Base-by-base conservation (phyloP, 2,113 vertebrate species). In the Smithornis capensis region DNA sequence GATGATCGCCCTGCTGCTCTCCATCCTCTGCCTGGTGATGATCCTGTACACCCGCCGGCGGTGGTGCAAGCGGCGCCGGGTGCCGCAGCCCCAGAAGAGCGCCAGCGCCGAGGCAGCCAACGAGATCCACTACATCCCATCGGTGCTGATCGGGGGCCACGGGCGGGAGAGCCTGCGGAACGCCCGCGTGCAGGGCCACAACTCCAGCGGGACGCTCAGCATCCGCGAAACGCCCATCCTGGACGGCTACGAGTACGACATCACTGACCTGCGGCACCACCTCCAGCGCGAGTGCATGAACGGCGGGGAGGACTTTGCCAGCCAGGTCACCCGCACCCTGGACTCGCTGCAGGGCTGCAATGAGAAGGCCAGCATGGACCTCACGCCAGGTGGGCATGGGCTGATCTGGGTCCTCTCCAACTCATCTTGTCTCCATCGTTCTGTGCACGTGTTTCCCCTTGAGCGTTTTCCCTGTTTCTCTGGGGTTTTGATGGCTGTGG, bases 111-210 rank as follows among this genome's bases (percentile, higher is more conserved):
- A 99, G 94, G 99, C 99, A 0, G 99, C 99, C 96, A 99, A 99
- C 7, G 99, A 99, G 98, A 99, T 99, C 94, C 99, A 99, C 96
- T 99, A 99, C 98, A 99, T 99, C 95, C 99, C 99, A 0, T 99
- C 99, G 0, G 99, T 99, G 94, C 98, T 99, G 95, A 99, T 99
- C 33, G 99, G 99, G 13, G 99, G 99, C 40, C 99, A 99, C 6
- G 99, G 99, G 31, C 97, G 99, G 9, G 99, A 99, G 96, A 99
- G 99, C 95, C 97, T 99, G 81, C 98, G 99, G 79, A 99, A 99
- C 4, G 99, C 99, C 33, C 98, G 99, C 0, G 99, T 99, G 89
- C 99, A 99, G 94, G 99, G 99, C 33, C 99, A 99, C 73, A 99
- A 99, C 97, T 99, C 99, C 96, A 99, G 99, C 1, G 99, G 99